Evolutionary conservation across 92 coral and sea anemone species (phyloP).

Genomic region (Plumapathes pennacea): DNA sequence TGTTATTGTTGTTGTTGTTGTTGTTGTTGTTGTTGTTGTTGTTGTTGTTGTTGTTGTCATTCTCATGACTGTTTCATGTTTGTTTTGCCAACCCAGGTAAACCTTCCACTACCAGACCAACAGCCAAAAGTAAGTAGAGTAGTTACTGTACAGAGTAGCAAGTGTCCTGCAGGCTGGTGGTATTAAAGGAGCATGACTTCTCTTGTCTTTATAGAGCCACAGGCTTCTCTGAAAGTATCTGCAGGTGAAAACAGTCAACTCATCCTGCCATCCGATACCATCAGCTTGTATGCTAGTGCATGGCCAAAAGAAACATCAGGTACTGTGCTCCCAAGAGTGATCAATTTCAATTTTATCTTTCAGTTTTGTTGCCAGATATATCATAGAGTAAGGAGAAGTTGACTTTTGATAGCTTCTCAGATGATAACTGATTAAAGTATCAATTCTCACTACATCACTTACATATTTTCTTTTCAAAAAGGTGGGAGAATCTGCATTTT

Average conservation of each 20-base stretch:
- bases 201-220: constrained; percentile 43
- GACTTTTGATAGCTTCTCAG: too few species aligned
- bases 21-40: too few species aligned
- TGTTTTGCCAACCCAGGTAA: neutral
- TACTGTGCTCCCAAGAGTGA: neutral
- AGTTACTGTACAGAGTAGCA: neutral
- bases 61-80: neutral
- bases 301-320: constrained; percentile 84
- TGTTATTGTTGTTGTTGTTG: too few species aligned
- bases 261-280: constrained; percentile 74
- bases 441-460: too few species aligned
- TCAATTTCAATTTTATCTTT: too few species aligned
- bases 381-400: too few species aligned
- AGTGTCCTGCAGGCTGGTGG: neutral
- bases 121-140: neutral
- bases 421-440: too few species aligned
- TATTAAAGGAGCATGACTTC: too few species aligned
- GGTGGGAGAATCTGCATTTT: too few species aligned
- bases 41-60: neutral
- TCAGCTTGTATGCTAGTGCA: constrained; percentile 96
- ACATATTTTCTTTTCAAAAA: too few species aligned
- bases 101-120: neutral
- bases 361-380: too few species aligned
- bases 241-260: constrained; percentile 83
- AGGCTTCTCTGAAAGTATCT: constrained; percentile 79